Conservation (phyloP, 2,888 invertebrate genomes). For the Eupithecia pulchellata region DNA sequence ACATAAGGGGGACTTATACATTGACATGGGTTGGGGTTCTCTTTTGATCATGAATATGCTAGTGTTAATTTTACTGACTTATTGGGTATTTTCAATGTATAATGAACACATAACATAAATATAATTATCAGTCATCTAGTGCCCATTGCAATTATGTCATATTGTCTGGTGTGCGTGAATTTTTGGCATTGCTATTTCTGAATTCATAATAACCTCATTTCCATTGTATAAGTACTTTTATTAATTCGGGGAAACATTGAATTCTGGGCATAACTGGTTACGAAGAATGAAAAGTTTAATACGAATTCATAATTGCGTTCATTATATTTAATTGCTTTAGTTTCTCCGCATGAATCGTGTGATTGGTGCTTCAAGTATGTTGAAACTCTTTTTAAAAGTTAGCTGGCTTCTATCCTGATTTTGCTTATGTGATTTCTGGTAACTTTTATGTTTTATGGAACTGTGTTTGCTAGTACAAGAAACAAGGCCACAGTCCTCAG, state of each 20-base stretch:
- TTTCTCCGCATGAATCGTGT: not conserved
- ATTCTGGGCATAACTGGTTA: not conserved
- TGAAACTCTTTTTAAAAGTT: not conserved
- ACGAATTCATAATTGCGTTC: not conserved
- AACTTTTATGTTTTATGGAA: not conserved
- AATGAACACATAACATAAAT: too few relatives aligned
- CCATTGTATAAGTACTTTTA: not conserved
- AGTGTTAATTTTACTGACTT: too few relatives aligned
- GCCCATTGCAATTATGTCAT: too few relatives aligned
- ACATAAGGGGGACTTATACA: too few relatives aligned
- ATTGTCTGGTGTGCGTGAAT: not conserved
- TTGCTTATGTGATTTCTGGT: not conserved
- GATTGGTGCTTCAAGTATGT: not conserved
- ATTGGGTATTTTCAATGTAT: too few relatives aligned
- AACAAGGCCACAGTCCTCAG: not conserved
- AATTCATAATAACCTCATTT: not conserved
- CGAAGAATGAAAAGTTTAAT: not conserved
- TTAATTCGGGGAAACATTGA: not conserved
- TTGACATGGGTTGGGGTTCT: too few relatives aligned
- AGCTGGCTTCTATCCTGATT: not conserved
- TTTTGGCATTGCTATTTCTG: not conserved
- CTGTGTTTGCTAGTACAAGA: not conserved
- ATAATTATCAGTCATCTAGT: too few relatives aligned
- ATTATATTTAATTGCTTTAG: not conserved
- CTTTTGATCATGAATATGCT: too few relatives aligned